Conservation (phyloP, 1,140 invertebrate genomes). For the Elymnias hypermnestra region DNA sequence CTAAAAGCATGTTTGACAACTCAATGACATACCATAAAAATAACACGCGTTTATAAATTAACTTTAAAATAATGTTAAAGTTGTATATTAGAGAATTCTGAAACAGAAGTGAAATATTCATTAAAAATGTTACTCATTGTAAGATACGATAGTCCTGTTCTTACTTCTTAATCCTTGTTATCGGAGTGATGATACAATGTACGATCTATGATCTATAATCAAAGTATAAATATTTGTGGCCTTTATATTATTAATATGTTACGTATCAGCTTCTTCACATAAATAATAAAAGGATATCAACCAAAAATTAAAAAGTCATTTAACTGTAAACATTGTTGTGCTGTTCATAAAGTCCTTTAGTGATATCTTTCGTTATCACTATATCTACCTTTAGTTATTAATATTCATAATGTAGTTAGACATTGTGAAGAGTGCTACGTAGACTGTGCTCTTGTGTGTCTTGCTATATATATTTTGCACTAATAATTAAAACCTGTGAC, state of each 20-base stretch:
- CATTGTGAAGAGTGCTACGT: constrained; percentile 39
- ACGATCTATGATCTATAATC: no score
- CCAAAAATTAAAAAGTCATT: constrained; percentile 13
- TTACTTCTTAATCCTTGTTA: no score
- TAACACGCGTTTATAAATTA: neutral
- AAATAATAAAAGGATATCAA: constrained; percentile 10
- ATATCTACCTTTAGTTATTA: constrained; percentile 58
- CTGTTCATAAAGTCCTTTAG: constrained; percentile 46
- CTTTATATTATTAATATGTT: no score
- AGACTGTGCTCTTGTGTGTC: constrained; percentile 38
- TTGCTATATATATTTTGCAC: constrained; percentile 10
- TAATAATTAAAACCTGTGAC: constrained; percentile 8
- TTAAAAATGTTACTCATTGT: no score
- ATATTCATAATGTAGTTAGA: constrained; percentile 51
- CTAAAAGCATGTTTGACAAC: constrained; percentile 16
- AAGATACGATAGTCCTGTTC: no score
- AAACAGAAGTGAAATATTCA: no score
- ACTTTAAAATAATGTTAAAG: no score
- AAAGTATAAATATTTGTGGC: no score
- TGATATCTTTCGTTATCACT: constrained; percentile 64
- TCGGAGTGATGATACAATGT: no score
- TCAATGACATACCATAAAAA: neutral
- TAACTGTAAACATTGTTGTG: constrained; percentile 17
- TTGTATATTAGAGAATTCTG: no score
- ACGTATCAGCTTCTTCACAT: neutral